Conservation (phyloP, 2,797 vertebrate genomes). For the Sparus aurata region DNA sequence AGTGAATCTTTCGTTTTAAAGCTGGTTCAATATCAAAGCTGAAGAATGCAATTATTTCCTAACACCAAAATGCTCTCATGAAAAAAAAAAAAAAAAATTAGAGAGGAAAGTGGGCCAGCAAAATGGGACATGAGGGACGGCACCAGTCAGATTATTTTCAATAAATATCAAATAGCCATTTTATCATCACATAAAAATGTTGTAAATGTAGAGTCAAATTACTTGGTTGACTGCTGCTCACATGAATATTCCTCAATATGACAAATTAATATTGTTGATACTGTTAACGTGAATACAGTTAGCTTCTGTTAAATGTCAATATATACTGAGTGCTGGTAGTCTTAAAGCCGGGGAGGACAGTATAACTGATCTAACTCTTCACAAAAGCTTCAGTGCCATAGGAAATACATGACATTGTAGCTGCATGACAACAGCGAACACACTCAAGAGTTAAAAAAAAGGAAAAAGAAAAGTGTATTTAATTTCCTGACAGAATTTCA, state of each 20-base stretch:
- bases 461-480: neutral
- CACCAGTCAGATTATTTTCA: conserved; percentile 9
- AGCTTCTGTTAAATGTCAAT: conserved; percentile 18
- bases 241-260: conserved; percentile 17
- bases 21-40: conserved; percentile 48
- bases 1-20: conserved; percentile 33
- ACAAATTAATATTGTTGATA: conserved; percentile 8
- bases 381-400: conserved; percentile 9
- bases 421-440: neutral
- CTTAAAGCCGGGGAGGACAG: neutral
- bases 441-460: neutral
- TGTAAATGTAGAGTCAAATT: conserved; percentile 8
- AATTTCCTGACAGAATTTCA: neutral
- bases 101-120: conserved; percentile 27
- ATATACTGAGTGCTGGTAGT: conserved; percentile 11
- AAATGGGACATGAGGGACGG: conserved; percentile 23
- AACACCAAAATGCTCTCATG: conserved; percentile 16
- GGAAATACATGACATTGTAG: neutral
- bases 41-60: conserved; percentile 48
- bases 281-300: conserved; percentile 1
- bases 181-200: neutral
- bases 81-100: conserved; percentile 3
- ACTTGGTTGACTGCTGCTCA: neutral
- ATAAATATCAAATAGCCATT: neutral
- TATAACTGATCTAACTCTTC: conserved; percentile 15